These are phyloP conservation scores for Synanthedon tipuliformis DNA, from an alignment of 2,888 invertebrate species.

Conservation along the genomic window DNA sequence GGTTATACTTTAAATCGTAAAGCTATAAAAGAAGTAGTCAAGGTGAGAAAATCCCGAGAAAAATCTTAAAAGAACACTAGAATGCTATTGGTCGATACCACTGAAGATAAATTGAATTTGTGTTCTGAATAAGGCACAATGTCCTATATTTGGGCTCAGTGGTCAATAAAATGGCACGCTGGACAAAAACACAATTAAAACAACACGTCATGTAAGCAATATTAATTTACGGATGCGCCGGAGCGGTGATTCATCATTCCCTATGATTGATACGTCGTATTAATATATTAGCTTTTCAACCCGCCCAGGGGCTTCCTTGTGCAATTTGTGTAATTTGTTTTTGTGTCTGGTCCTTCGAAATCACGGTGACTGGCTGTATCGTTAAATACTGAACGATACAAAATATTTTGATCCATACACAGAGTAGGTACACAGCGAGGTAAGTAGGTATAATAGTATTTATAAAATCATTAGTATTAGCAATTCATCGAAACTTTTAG, in stretches of 20 bases:
- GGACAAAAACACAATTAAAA: background rate
- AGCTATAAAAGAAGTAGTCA: too few relatives aligned
- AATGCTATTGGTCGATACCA: too few relatives aligned
- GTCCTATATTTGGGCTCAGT: background rate
- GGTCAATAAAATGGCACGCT: background rate
- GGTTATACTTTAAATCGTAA: too few relatives aligned
- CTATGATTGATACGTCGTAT: constrained; percentile 1
- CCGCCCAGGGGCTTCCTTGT: constrained; percentile 1
- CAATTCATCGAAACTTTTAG: too few relatives aligned
- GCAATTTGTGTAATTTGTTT: constrained; percentile 5
- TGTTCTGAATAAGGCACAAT: too few relatives aligned
- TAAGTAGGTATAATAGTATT: too few relatives aligned
- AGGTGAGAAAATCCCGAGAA: too few relatives aligned
- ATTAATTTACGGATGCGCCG: background rate
- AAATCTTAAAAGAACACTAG: too few relatives aligned
- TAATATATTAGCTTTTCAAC: constrained; percentile 1
- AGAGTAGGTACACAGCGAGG: too few relatives aligned
- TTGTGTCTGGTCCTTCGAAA: background rate
- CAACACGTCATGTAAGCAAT: background rate
- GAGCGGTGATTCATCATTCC: background rate
- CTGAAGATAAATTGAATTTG: too few relatives aligned
- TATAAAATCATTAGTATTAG: too few relatives aligned
- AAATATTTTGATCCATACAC: background rate
- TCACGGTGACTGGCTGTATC: background rate
- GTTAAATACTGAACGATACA: background rate